Evolutionary conservation across 2,113 vertebrate species (phyloP), one percentile per base, ranked within the genome.

Genomic region (Hiodon alosoides): DNA sequence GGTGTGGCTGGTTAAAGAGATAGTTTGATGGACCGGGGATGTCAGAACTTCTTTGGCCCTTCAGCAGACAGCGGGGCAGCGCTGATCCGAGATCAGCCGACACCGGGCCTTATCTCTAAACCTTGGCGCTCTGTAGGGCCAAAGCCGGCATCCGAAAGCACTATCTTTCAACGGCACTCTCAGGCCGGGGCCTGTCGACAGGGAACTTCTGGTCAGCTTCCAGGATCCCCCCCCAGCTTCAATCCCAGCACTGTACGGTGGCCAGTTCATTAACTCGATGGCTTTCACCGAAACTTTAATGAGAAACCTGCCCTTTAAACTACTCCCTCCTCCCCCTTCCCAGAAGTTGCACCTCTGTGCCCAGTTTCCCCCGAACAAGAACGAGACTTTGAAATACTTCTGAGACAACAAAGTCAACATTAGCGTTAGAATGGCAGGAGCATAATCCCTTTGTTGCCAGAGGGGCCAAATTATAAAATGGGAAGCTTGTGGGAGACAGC

Each of bases 381-480:
- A 31, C 31, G 55, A 67, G 69, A 76, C 72, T 72, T 57, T 55
- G 51, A 67, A 61, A 71, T 58, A 65, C 70, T 82, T 74, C 76
- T 50, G 67, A 60, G 77, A 74, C 76, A 76, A 64, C 16, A 54
- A 72, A 79, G 74, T 76, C 73, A 77, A 74, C 62, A 79, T 73
- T 71, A 58, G 67, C 57, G 67, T 57, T 4, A 17, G 51, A 58
- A 68, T 76, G 57, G 77, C 74, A 72, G 55, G 70, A 76, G 50
- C 69, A 77, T 76, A 73, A 78, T 76, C 71, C 67, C 58, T 67
- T 76, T 76, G 69, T 66, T 69, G 74, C 81, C 78, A 14, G 60
- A 74, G 71, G 81, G 78, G 55, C 16, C 53, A 60, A 67, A 75
- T 80, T 77, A 78, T 80, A 75, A 82, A 75, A 77, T 68, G 58